Conservation (phyloP, 2,888 invertebrate genomes). For the Agapetus fuscipes region DNA sequence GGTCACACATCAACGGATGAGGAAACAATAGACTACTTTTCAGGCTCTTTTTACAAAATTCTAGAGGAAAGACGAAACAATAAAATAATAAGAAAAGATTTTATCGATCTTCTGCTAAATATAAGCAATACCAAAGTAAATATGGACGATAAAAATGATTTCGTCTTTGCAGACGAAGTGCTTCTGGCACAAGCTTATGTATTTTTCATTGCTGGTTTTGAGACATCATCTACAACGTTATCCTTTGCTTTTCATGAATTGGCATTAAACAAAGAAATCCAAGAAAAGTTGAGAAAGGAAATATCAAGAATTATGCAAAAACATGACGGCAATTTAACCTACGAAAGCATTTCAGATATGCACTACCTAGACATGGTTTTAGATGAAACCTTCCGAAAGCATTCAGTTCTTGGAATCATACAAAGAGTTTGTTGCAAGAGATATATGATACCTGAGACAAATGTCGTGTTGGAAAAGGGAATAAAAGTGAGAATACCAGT, state of each 20-base stretch:
- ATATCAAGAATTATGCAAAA: constrained; percentile 27
- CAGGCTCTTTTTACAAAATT: constrained; percentile 15
- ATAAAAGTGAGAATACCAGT: constrained; percentile 28
- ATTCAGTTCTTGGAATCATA: constrained; percentile 33
- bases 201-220: constrained; percentile 37
- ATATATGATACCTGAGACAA: constrained; percentile 31
- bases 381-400: constrained; percentile 37
- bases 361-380: constrained; percentile 32
- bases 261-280: constrained; percentile 31
- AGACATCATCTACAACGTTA: constrained; percentile 35
- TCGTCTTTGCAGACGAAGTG: constrained; percentile 27
- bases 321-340: constrained; percentile 29
- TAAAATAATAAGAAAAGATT: constrained; percentile 6
- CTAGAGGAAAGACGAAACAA: constrained; percentile 12
- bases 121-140: too few relatives aligned
- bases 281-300: constrained; percentile 28
- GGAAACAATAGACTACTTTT: constrained; percentile 12
- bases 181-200: constrained; percentile 35
- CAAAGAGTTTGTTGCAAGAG: constrained; percentile 28
- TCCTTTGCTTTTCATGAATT: constrained; percentile 30
- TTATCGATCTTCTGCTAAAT: too few relatives aligned
- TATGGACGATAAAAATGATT: constrained; percentile 7
- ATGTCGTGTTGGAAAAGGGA: constrained; percentile 29
- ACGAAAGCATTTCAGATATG: constrained; percentile 32
- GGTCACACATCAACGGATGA: constrained; percentile 24